Evolutionary conservation across 2,888 invertebrate genomes (phyloP).

Genomic region (Geophilus truncorum): DNA sequence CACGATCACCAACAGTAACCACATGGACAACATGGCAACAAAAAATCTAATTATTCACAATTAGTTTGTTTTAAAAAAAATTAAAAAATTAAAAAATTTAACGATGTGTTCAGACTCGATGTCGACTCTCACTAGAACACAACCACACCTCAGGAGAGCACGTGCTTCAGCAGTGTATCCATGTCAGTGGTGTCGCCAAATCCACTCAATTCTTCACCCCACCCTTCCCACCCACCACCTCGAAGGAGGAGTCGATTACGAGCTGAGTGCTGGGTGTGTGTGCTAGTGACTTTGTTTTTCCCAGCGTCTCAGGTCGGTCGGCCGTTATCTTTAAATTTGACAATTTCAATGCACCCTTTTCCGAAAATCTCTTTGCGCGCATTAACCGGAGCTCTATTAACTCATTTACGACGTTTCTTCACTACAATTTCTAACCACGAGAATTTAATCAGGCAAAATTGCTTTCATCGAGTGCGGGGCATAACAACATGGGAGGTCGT

Average conservation of each 20-base stretch:
- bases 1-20: background rate
- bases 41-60: no score
- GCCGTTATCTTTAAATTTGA: background rate
- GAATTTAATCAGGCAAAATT: constrained; percentile 6
- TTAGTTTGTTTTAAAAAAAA: no score
- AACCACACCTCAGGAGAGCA: constrained; percentile 1
- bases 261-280: background rate
- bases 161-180: constrained; percentile 17
- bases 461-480: background rate
- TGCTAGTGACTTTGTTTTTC: background rate
- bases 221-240: background rate
- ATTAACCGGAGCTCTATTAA: background rate
- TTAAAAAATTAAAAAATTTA: background rate
- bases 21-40: background rate
- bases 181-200: constrained; percentile 23
- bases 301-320: background rate
- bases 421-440: background rate
- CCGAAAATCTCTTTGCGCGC: background rate
- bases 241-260: constrained; percentile 12
- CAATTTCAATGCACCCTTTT: background rate
- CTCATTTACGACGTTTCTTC: background rate
- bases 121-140: background rate
- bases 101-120: background rate
- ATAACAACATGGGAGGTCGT: background rate
- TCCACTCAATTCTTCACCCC: constrained; percentile 21